phyloP scores from a whole-genome alignment of 2,888 invertebrate genomes.

The Caenorhabditis sulstoni region DNA sequence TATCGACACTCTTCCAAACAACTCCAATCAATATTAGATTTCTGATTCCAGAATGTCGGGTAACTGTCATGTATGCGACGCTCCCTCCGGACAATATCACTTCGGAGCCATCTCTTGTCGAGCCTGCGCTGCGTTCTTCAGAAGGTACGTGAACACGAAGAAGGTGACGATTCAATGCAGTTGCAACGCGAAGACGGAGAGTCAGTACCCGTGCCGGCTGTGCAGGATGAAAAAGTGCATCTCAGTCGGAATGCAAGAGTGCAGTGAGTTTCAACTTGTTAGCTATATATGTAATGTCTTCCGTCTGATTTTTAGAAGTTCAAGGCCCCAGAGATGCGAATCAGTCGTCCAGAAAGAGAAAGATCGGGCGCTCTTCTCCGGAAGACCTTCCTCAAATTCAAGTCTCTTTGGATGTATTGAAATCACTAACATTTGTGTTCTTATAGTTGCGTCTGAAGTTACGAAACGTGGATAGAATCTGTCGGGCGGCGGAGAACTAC shows the following conservation, averaged over 20 bases:
- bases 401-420: neutral
- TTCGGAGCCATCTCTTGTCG: constrained; percentile 42
- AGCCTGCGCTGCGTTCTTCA: constrained; percentile 48
- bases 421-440: neutral
- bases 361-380: constrained; percentile 21
- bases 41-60: neutral
- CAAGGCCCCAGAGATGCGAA: constrained; percentile 41
- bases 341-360: constrained; percentile 16
- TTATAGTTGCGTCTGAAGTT: constrained; percentile 11
- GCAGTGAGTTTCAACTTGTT: neutral
- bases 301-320: constrained; percentile 24
- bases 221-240: constrained; percentile 49
- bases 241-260: constrained; percentile 30
- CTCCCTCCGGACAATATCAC: constrained; percentile 21
- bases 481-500: constrained; percentile 16
- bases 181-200: constrained; percentile 40
- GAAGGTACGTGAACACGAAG: constrained; percentile 44
- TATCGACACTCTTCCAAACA: no score
- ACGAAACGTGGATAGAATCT: constrained; percentile 12
- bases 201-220: constrained; percentile 42
- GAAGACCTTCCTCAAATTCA: constrained; percentile 21
- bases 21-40: no score
- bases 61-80: constrained; percentile 32
- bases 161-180: constrained; percentile 40
- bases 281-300: neutral